Evolutionary conservation across 2,888 invertebrate species (phyloP).

Genomic region (Spisula subtruncata): DNA sequence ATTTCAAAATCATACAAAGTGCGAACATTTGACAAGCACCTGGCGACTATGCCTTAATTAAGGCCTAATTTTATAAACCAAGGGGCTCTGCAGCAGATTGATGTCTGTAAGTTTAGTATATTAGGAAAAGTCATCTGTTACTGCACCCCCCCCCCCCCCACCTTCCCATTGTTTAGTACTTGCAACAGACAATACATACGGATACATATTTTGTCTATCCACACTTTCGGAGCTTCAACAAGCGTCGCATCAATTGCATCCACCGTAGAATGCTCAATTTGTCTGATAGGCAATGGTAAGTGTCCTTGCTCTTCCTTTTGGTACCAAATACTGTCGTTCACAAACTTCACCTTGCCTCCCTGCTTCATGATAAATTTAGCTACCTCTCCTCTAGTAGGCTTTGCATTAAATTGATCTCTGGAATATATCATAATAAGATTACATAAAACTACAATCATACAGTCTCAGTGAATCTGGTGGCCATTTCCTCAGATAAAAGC

Average conservation of each 20-base stretch:
- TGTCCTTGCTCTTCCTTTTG: slow-evolving; percentile 39
- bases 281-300: slow-evolving; percentile 90
- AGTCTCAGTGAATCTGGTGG: too few relatives aligned
- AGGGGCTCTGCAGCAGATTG: not conserved
- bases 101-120: not conserved
- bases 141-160: too few relatives aligned
- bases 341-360: slow-evolving; percentile 92
- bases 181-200: slow-evolving; percentile 56
- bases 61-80: too few relatives aligned
- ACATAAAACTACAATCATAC: not conserved
- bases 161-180: too few relatives aligned
- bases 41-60: too few relatives aligned
- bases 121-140: not conserved
- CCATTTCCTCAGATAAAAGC: too few relatives aligned
- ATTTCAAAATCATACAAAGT: too few relatives aligned
- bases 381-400: slow-evolving; percentile 92
- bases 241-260: slow-evolving; percentile 94
- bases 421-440: not conserved
- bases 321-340: slow-evolving; percentile 89
- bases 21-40: too few relatives aligned
- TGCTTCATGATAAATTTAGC: slow-evolving; percentile 94
- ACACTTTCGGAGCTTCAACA: slow-evolving; percentile 93
- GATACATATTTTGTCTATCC: slow-evolving; percentile 92
- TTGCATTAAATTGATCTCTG: not conserved
- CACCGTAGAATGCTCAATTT: slow-evolving; percentile 90